A percentile compares a stretch with the other conserved stretches of the same genome.
Conservation (phyloP, 2,888 invertebrate species). For the Mesoligia furuncula region DNA sequence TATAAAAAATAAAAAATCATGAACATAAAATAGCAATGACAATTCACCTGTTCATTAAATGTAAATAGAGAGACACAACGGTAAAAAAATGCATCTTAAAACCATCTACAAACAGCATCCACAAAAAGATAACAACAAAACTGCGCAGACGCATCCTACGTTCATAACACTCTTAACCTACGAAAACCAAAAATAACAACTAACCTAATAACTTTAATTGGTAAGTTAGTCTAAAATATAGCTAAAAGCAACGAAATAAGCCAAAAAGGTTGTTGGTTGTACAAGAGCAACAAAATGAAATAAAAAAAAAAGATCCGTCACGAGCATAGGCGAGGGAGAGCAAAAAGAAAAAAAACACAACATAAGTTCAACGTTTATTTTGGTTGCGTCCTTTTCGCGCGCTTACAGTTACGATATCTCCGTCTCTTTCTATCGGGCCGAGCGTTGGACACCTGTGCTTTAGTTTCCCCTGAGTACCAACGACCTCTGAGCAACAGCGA, state of each 20-base stretch:
- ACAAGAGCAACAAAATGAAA: conserved; percentile 85
- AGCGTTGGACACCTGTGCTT: conserved; percentile 91
- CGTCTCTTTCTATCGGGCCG: conserved; percentile 81
- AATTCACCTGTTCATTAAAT: not conserved
- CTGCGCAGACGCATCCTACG: conserved; percentile 63
- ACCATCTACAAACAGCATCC: conserved; percentile 17
- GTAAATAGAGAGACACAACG: not conserved
- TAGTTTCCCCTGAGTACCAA: conserved; percentile 90
- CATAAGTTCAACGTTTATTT: conserved; percentile 91
- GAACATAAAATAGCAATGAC: not conserved
- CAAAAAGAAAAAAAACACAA: conserved; percentile 86
- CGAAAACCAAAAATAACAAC: conserved; percentile 69
- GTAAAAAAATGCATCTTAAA: not conserved
- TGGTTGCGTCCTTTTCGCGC: conserved; percentile 86
- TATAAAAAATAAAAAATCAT: not conserved
- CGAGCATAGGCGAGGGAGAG: conserved; percentile 91
- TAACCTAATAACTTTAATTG: conserved; percentile 79
- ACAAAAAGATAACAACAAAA: conserved; percentile 36
- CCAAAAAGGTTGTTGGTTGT: conserved; percentile 84
- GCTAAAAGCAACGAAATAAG: conserved; percentile 89
- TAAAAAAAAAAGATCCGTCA: conserved; percentile 87
- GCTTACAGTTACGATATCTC: conserved; percentile 67
- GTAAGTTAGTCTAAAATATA: conserved; percentile 85
- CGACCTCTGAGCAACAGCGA: conserved; percentile 84
- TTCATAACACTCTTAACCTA: conserved; percentile 49